These are phyloP conservation scores for Acrobasis repandana DNA, from an alignment of 2,888 invertebrate species.

Conservation along the genomic window DNA sequence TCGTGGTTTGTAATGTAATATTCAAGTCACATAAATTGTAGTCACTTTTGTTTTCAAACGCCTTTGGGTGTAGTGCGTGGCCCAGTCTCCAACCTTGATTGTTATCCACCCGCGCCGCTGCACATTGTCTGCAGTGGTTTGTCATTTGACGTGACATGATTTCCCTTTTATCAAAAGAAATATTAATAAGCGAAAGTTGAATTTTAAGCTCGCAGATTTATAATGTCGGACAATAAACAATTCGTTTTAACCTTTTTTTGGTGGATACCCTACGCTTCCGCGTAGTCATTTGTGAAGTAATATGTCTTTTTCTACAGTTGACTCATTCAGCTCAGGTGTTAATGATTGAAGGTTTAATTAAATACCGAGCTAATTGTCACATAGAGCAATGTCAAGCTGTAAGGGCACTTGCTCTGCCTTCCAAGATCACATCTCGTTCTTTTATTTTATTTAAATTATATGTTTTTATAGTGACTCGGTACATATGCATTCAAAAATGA, in stretches of 20 bases:
- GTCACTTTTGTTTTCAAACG: slow-evolving; percentile 75
- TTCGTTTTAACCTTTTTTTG: slow-evolving; percentile 54
- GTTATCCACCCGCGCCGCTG: slow-evolving; percentile 54
- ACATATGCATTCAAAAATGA: too few species aligned
- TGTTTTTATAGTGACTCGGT: too few species aligned
- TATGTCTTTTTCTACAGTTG: slow-evolving; percentile 36
- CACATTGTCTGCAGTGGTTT: slow-evolving; percentile 61
- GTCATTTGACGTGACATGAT: slow-evolving; percentile 60
- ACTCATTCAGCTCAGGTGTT: slow-evolving; percentile 50
- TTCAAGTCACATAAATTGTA: slow-evolving; percentile 57
- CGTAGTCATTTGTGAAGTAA: slow-evolving; percentile 25
- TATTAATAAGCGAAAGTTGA: slow-evolving; percentile 68
- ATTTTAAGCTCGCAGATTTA: slow-evolving; percentile 40
- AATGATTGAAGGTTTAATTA: slow-evolving; percentile 48
- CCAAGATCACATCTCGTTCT: not conserved
- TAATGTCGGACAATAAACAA: slow-evolving; percentile 48
- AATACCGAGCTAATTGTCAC: slow-evolving; percentile 35
- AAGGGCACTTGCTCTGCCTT: slow-evolving; percentile 19
- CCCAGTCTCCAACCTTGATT: slow-evolving; percentile 61
- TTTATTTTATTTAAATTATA: too few species aligned
- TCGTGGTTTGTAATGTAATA: slow-evolving; percentile 47
- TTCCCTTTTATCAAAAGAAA: slow-evolving; percentile 69
- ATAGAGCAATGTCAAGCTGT: slow-evolving; percentile 20
- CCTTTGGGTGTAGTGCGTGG: slow-evolving; percentile 46
- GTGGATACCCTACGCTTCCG: slow-evolving; percentile 17